Evolutionary conservation across 2,113 vertebrate genomes (phyloP).

Genomic region (Pelecanoides urinatrix): DNA sequence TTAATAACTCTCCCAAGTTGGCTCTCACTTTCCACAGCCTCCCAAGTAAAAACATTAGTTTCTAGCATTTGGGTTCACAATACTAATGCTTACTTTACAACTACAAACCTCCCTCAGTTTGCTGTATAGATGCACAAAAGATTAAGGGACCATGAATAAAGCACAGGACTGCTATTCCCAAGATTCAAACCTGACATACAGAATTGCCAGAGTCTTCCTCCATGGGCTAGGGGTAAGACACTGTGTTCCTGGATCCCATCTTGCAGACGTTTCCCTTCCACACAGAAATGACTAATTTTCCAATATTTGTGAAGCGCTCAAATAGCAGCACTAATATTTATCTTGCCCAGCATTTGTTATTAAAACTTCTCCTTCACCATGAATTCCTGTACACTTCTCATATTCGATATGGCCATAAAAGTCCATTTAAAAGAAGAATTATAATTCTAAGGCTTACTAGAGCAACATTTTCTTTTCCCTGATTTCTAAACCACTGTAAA

Average conservation of each 20-base stretch:
- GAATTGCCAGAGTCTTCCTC: not conserved
- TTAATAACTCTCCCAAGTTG: not conserved
- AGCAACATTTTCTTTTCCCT: not conserved
- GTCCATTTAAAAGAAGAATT: not conserved
- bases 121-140: not conserved
- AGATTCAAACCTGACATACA: not conserved
- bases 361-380: not conserved
- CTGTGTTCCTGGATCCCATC: not conserved
- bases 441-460: not conserved
- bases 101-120: not conserved
- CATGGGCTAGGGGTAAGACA: not conserved
- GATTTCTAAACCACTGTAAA: not conserved
- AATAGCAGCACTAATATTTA: slow-evolving; percentile 40
- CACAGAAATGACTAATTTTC: not conserved
- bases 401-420: not conserved
- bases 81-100: not conserved
- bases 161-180: not conserved
- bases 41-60: not conserved
- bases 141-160: not conserved
- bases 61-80: not conserved
- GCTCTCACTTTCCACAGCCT: not conserved
- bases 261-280: not conserved
- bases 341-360: slow-evolving; percentile 21
- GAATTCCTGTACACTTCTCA: not conserved
- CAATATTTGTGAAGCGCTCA: not conserved